Evolutionary conservation across 2,797 vertebrate species (phyloP).

Genomic region (Schizopygopsis malacanthus): DNA sequence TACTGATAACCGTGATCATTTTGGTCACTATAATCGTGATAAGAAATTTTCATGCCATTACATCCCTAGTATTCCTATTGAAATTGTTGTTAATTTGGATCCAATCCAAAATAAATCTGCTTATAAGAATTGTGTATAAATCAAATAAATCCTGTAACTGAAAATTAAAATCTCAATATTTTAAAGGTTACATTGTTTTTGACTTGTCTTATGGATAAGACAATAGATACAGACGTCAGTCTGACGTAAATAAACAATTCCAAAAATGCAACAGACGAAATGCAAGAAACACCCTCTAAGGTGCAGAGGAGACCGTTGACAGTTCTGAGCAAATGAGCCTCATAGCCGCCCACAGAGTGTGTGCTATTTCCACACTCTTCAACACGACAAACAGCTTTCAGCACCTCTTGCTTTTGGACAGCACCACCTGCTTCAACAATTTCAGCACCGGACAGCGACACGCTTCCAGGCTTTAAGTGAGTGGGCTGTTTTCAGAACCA

Average conservation of each 20-base stretch:
- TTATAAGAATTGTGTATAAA: not conserved
- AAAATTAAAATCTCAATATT: not conserved
- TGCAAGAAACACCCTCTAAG: conserved; percentile 25
- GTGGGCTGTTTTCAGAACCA: conserved; percentile 64
- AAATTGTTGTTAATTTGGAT: not conserved
- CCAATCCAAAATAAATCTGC: not conserved
- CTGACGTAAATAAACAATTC: conserved; percentile 5
- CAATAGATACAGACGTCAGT: not conserved
- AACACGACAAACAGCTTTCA: conserved; percentile 42
- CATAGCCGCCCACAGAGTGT: conserved; percentile 52
- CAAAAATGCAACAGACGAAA: not conserved
- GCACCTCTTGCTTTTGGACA: conserved; percentile 53
- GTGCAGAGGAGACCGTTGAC: conserved; percentile 65
- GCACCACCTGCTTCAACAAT: conserved; percentile 40
- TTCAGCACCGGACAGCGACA: conserved; percentile 50
- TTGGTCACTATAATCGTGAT: too few relatives aligned
- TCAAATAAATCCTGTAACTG: not conserved
- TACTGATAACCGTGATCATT: too few relatives aligned
- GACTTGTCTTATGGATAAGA: not conserved
- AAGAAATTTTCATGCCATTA: too few relatives aligned
- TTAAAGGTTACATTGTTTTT: not conserved
- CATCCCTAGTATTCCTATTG: not conserved
- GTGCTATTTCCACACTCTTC: conserved; percentile 36
- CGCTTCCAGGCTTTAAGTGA: conserved; percentile 21
- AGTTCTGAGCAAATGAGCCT: conserved; percentile 66